Evolutionary conservation across 2,113 vertebrate species (phyloP).

Genomic region (Nibea albiflora): DNA sequence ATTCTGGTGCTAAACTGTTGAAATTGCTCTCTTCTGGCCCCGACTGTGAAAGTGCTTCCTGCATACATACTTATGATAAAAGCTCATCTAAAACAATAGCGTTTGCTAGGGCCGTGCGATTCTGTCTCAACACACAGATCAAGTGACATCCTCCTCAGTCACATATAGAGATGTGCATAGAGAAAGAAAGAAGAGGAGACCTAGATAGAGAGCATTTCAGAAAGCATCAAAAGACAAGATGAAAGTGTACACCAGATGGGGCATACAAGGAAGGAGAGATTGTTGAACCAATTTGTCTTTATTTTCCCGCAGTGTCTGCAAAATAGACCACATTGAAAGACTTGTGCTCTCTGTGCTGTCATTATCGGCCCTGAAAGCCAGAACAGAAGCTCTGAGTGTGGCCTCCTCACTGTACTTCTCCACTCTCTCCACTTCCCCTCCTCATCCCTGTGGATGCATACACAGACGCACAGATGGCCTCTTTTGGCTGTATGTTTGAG

Average conservation of each 20-base stretch:
- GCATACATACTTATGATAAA: not conserved
- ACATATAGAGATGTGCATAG: not conserved
- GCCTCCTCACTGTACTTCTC: constrained; percentile 19
- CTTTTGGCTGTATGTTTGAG: constrained; percentile 22
- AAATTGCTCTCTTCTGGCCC: not conserved
- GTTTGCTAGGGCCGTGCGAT: no score
- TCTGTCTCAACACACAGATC: constrained; percentile 22
- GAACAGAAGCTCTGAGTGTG: constrained; percentile 51
- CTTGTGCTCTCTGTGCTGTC: constrained; percentile 47
- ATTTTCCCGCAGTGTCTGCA: constrained; percentile 62
- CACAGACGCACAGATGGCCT: constrained; percentile 36
- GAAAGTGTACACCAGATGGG: constrained; percentile 52
- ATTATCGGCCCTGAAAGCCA: constrained; percentile 61
- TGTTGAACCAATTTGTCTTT: constrained; percentile 68
- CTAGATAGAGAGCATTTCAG: constrained; percentile 12
- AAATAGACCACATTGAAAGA: constrained; percentile 53
- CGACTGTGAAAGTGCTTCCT: not conserved
- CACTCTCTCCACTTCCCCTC: constrained; percentile 18
- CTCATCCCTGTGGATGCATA: constrained; percentile 21
- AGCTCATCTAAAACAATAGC: not conserved
- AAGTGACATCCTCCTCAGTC: not conserved
- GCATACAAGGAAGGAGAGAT: constrained; percentile 34
- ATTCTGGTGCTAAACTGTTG: not conserved
- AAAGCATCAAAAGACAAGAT: constrained; percentile 55
- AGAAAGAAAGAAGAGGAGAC: not conserved